A percentile compares a stretch with the other conserved stretches of the same genome.
Conservation (phyloP, 2,113 vertebrate genomes). For the Pavo muticus region DNA sequence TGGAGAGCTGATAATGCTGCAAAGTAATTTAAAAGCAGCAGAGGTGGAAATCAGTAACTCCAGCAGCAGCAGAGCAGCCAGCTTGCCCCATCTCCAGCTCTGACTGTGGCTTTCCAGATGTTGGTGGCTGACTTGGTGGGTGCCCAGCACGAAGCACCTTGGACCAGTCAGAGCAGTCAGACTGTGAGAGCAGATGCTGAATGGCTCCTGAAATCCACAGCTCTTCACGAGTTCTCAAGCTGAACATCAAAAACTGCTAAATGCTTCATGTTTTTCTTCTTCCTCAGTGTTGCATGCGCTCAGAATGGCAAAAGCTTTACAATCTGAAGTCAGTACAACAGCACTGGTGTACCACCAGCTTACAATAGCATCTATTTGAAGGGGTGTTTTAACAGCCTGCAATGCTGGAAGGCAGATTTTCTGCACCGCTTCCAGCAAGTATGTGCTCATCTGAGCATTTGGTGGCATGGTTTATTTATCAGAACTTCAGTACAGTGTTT, state of each 20-base stretch:
- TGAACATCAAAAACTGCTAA: not conserved
- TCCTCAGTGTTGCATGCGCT: not conserved
- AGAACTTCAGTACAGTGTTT: not conserved
- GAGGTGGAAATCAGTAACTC: constrained; percentile 48
- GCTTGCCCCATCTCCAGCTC: not conserved
- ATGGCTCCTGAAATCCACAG: not conserved
- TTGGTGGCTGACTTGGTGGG: constrained; percentile 5
- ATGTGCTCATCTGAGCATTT: constrained; percentile 44
- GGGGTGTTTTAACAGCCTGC: not conserved
- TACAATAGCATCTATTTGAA: not conserved
- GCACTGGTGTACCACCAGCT: not conserved
- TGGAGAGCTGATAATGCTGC: not conserved
- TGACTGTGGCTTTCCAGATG: constrained; percentile 7
- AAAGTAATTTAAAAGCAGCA: not conserved
- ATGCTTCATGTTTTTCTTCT: not conserved
- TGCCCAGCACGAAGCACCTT: not conserved
- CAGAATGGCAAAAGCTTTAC: not conserved
- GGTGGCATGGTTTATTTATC: constrained; percentile 35
- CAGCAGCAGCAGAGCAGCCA: not conserved
- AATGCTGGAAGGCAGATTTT: not conserved
- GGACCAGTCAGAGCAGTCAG: constrained; percentile 47
- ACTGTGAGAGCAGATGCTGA: not conserved
- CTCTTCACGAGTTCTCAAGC: not conserved
- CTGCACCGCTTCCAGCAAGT: constrained; percentile 36
- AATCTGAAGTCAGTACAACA: not conserved